Percentiles rank a stretch among this genome's conserved stretches.
phyloP scores from a whole-genome alignment of 2,888 invertebrate genomes.

The Limnephilus lunatus region DNA sequence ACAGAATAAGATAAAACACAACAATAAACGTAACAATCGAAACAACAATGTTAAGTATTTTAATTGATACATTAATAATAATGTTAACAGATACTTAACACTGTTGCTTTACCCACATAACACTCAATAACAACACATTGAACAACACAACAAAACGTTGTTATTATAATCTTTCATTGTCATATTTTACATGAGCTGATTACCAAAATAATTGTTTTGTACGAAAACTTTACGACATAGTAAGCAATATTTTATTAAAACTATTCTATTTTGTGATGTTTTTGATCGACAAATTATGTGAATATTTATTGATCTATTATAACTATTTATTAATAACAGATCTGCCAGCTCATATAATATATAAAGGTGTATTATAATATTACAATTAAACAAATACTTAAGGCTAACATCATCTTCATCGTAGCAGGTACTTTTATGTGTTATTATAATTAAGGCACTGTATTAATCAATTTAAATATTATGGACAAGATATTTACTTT shows the following conservation, averaged over 20 bases:
- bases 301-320: not conserved
- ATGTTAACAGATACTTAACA: constrained; percentile 45
- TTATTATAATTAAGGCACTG: not conserved
- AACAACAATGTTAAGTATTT: constrained; percentile 52
- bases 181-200: constrained; percentile 58
- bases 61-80: not conserved
- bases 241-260: not conserved
- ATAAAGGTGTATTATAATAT: not conserved
- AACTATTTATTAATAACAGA: constrained; percentile 23
- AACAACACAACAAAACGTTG: constrained; percentile 31
- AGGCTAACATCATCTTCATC: not conserved
- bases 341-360: constrained; percentile 59
- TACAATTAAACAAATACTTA: constrained; percentile 10
- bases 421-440: constrained; percentile 26
- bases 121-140: constrained; percentile 56
- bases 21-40: constrained; percentile 59
- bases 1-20: constrained; percentile 43
- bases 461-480: not conserved
- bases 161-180: constrained; percentile 37
- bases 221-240: not conserved
- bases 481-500: not conserved
- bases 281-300: not conserved
- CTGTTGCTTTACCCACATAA: constrained; percentile 58
- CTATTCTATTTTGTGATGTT: not conserved
- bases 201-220: not conserved